A percentile compares a stretch with the other conserved stretches of the same genome.
These are phyloP conservation scores for Pseudobourletiella spinata DNA, from an alignment of 1,140 invertebrate species.

Conservation along the genomic window DNA sequence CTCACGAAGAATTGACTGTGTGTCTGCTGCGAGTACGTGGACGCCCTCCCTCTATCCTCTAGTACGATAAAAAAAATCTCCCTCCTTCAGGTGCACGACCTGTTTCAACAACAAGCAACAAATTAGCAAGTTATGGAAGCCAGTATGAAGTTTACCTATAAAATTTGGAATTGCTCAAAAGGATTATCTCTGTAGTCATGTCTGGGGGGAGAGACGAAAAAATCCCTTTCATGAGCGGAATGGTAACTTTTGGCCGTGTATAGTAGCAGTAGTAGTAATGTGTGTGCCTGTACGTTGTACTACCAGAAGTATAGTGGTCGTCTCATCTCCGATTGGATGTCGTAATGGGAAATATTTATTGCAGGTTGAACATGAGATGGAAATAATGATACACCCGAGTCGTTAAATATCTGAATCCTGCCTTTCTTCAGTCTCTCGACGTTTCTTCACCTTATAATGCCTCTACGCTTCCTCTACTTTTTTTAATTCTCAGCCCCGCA, in stretches of 20 bases:
- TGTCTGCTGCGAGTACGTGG: no score
- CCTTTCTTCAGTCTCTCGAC: no score
- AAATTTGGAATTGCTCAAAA: neutral
- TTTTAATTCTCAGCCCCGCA: no score
- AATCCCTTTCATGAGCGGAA: neutral
- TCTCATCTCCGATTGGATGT: neutral
- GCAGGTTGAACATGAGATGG: conserved; percentile 1
- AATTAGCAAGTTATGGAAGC: neutral
- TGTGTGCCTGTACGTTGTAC: no score
- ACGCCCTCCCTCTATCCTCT: neutral
- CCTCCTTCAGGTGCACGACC: neutral
- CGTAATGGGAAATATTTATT: conserved; percentile 8
- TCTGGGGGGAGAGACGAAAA: neutral
- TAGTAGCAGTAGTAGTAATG: no score
- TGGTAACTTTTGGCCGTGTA: neutral
- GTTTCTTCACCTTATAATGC: no score
- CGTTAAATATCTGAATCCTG: neutral
- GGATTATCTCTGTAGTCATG: neutral
- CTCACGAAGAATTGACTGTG: no score
- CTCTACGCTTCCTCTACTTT: no score
- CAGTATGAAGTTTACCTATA: neutral
- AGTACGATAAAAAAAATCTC: neutral
- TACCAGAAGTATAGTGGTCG: no score
- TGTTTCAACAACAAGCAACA: neutral
- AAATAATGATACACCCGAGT: conserved; percentile 1